phyloP scores from a whole-genome alignment of 1,140 invertebrate genomes.

The Uloborus diversus region DNA sequence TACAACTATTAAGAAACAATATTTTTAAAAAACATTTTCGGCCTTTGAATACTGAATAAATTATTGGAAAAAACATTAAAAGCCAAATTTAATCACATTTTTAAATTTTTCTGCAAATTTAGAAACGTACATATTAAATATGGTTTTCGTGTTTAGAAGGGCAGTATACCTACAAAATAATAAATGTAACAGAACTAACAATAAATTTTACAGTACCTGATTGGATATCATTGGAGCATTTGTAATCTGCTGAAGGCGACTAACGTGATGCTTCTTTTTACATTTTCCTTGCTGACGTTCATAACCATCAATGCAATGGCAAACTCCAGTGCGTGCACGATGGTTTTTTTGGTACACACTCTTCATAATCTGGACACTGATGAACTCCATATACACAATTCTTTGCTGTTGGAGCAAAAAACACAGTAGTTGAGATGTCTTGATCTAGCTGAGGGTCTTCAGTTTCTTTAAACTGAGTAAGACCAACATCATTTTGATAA shows the following conservation, averaged over 20 bases:
- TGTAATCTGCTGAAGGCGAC: background rate
- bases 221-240: background rate
- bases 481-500: too few relatives aligned
- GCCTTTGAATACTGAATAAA: too few relatives aligned
- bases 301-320: constrained; percentile 74
- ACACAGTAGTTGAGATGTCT: constrained; percentile 22
- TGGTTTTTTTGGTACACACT: constrained; percentile 61
- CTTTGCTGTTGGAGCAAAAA: constrained; percentile 26
- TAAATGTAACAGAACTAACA: background rate
- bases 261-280: constrained; percentile 61
- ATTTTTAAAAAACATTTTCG: too few relatives aligned
- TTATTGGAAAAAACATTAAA: too few relatives aligned
- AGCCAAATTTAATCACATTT: too few relatives aligned
- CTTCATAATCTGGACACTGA: constrained; percentile 62
- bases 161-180: background rate
- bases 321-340: constrained; percentile 71
- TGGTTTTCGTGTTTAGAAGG: too few relatives aligned
- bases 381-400: constrained; percentile 62
- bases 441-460: constrained; percentile 3
- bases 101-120: too few relatives aligned
- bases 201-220: constrained; percentile 11
- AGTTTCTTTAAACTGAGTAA: background rate
- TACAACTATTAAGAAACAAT: too few relatives aligned
- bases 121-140: too few relatives aligned
- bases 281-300: constrained; percentile 60